Evolutionary conservation across 2,113 vertebrate species (phyloP).

Genomic region (Elephantulus edwardii): DNA sequence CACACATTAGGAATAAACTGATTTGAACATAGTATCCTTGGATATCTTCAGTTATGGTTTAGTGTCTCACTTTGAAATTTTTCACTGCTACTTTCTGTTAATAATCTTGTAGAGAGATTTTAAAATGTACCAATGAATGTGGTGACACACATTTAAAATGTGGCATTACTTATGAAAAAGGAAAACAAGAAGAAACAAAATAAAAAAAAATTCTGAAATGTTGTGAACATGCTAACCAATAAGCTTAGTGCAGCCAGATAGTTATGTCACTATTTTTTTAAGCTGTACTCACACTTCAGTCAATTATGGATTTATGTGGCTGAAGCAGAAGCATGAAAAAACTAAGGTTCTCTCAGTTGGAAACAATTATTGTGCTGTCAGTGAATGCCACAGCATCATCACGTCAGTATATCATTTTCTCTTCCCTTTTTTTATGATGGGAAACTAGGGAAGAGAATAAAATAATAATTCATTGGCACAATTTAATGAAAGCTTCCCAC

Average conservation of each 20-base stretch:
- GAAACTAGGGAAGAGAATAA: background rate
- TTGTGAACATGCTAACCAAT: background rate
- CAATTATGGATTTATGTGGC: background rate
- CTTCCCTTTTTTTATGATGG: background rate
- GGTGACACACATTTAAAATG: background rate
- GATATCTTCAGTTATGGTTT: background rate
- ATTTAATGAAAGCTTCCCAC: constrained; percentile 3
- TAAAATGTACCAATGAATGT: background rate
- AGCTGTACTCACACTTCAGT: background rate
- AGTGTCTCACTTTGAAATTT: background rate
- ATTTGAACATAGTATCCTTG: background rate
- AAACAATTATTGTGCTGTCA: background rate
- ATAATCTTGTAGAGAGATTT: background rate
- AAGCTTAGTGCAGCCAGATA: background rate
- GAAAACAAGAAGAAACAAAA: no score
- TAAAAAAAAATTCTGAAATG: background rate
- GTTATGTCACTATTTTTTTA: background rate
- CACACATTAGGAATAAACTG: background rate
- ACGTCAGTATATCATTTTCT: background rate
- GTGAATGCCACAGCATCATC: background rate
- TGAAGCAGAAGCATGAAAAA: background rate
- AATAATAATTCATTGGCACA: background rate
- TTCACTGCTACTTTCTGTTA: constrained; percentile 5
- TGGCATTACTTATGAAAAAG: background rate
- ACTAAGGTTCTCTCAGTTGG: background rate